Evolutionary conservation across 2,888 invertebrate genomes (phyloP), one percentile per base, ranked within the genome.

Genomic region (Limenitis camilla): DNA sequence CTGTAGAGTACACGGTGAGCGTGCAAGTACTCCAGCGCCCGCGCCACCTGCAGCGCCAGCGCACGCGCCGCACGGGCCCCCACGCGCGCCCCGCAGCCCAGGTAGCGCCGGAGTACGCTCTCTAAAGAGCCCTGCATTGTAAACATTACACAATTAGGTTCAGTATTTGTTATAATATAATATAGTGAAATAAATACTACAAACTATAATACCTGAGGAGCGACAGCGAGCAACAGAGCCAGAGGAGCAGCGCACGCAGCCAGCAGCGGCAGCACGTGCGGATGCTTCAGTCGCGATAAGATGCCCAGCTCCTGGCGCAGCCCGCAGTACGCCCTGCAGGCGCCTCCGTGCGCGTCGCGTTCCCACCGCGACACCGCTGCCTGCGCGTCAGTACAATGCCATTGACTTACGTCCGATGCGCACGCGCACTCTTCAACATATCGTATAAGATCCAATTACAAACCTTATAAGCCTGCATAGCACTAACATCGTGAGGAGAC

Each of bases 281-380:
- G 90, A 86, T 99, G 99, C 47, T 93, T 90, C 48, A 99, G 89
- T 6, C 93, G 92, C 49, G 93, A 76, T 44, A 99, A 86, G 58
- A 99, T 96, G 65, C 94, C 93, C 50, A 99, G 87, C 81, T 99
- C 99, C 78, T 98, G 98, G 11, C 99, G 89, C 2, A 98, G 96
- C 0, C 96, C 98, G 74, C 96, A 96, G 83, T 99, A 99, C 0
- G 99, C 98, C 75, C 97, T 96, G 69, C 97, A 97, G 0, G 97
- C 96, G 57, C 95, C 95, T 69, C 98, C 95, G 30, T 94, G 78
- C 0, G 98, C 96, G 74, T 97, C 97, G 33, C 97, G 90, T 68
- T 96, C 95, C 98, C 98, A 98, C 71, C 97, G 96, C 33, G 95
- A 93, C 58, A 91, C 81, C 0, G 94, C 94, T 40, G 93, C 92